These are phyloP conservation scores for Machaerirhynchus nigripectus DNA, from an alignment of 2,113 vertebrate genomes.

Conservation along the genomic window DNA sequence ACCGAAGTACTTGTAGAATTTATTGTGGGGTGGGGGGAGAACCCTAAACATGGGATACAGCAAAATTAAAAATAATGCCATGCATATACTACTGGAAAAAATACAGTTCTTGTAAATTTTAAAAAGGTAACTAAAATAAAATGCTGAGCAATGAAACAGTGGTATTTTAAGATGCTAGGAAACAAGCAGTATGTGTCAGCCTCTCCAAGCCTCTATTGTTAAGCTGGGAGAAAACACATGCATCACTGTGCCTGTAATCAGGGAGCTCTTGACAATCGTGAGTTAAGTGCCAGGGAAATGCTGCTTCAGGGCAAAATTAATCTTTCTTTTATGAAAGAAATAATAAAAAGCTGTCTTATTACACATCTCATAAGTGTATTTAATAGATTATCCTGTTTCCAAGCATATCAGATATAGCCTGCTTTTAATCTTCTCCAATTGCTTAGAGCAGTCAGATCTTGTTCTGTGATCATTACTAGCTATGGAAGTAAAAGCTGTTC, in stretches of 20 bases:
- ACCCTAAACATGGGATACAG: not conserved
- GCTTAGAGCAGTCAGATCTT: not conserved
- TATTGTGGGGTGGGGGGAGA: rapidly evolving
- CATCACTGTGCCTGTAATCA: not conserved
- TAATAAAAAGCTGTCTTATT: constrained; percentile 21
- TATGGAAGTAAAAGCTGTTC: constrained; percentile 10
- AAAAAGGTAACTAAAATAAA: not conserved
- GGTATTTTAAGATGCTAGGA: not conserved
- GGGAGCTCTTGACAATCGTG: not conserved
- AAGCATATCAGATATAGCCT: not conserved
- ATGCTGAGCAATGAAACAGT: not conserved
- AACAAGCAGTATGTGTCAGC: not conserved
- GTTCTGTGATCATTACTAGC: not conserved
- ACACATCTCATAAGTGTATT: not conserved
- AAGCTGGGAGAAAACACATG: not conserved
- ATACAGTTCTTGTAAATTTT: not conserved
- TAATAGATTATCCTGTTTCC: not conserved
- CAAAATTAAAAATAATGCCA: not conserved
- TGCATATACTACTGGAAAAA: not conserved
- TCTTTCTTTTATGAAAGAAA: not conserved
- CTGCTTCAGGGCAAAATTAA: constrained; percentile 1
- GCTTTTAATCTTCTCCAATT: constrained; percentile 4
- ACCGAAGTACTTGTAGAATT: not conserved
- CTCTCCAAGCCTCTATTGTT: not conserved
- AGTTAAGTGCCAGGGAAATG: not conserved